Evolutionary conservation across 2,797 vertebrate species (phyloP).

Genomic region (Heteromormyrus szaboi): DNA sequence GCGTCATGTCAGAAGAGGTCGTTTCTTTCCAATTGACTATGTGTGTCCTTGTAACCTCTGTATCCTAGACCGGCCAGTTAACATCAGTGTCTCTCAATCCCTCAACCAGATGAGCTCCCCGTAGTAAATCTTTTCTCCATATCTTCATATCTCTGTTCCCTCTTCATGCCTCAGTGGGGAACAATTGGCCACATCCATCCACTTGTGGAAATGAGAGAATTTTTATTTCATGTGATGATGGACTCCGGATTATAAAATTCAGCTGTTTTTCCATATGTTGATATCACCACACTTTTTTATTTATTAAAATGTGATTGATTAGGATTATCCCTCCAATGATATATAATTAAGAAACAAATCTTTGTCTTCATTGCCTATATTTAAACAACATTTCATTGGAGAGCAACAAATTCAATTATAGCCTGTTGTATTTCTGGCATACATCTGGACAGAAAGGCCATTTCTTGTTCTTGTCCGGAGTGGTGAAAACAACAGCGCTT

Average conservation of each 20-base stretch:
- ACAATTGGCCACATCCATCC: neutral
- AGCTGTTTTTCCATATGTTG: neutral
- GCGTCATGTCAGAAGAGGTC: slow-evolving; percentile 41
- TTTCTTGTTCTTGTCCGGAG: neutral
- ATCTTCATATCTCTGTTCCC: neutral
- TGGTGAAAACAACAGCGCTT: neutral
- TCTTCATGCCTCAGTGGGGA: neutral
- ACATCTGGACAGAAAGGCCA: neutral
- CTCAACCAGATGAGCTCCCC: neutral
- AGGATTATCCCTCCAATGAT: neutral
- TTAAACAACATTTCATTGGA: neutral
- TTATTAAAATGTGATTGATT: neutral
- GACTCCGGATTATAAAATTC: neutral
- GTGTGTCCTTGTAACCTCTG: slow-evolving; percentile 28
- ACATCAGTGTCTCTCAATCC: neutral
- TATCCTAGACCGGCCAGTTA: neutral
- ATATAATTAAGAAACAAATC: neutral
- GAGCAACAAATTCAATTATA: neutral
- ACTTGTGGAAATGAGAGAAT: neutral
- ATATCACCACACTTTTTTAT: neutral
- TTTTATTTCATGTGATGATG: neutral
- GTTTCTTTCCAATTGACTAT: slow-evolving; percentile 36
- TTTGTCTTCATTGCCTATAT: neutral
- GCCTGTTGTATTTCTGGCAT: neutral
- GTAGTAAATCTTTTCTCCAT: neutral